Evolutionary conservation across 2,888 invertebrate species (phyloP).

Genomic region (Conchocele bisecta): DNA sequence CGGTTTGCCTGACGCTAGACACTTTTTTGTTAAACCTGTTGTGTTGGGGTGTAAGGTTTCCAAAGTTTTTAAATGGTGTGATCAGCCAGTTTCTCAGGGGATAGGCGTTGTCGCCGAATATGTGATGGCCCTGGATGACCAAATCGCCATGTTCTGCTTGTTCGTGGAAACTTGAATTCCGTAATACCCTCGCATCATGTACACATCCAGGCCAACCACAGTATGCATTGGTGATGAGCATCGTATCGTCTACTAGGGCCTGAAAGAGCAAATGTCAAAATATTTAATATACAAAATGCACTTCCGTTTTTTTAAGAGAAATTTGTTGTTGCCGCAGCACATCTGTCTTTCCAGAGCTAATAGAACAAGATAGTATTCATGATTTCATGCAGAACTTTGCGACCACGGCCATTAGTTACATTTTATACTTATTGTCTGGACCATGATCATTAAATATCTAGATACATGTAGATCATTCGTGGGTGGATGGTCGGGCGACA

Average conservation of each 20-base stretch:
- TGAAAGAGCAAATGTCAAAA: too few species aligned
- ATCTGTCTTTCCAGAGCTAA: too few species aligned
- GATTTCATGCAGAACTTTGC: too few species aligned
- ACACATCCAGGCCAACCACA: constrained; percentile 54
- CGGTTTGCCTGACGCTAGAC: constrained; percentile 2
- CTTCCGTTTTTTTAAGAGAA: too few species aligned
- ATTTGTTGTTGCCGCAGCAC: too few species aligned
- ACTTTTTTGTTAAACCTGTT: constrained; percentile 19
- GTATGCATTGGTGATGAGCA: constrained; percentile 39
- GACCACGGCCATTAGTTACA: too few species aligned
- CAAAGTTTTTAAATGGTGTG: constrained; percentile 21
- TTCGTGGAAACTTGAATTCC: constrained; percentile 34
- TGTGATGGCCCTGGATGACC: constrained; percentile 4
- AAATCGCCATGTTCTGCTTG: constrained; percentile 11
- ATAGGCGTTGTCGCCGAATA: constrained; percentile 25
- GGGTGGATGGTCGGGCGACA: too few species aligned
- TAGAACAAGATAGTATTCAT: too few species aligned
- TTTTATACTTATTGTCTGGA: too few species aligned
- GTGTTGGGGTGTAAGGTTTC: constrained; percentile 18
- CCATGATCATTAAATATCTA: too few species aligned
- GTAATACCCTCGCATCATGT: constrained; percentile 58
- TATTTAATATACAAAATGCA: too few species aligned
- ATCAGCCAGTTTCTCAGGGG: constrained; percentile 22
- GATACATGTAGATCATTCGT: too few species aligned
- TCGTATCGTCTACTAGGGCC: constrained; percentile 39